Percentiles rank a stretch among this genome's conserved stretches.
These are phyloP conservation scores for Lithosia quadra DNA, from an alignment of 2,888 invertebrate species.

Conservation along the genomic window DNA sequence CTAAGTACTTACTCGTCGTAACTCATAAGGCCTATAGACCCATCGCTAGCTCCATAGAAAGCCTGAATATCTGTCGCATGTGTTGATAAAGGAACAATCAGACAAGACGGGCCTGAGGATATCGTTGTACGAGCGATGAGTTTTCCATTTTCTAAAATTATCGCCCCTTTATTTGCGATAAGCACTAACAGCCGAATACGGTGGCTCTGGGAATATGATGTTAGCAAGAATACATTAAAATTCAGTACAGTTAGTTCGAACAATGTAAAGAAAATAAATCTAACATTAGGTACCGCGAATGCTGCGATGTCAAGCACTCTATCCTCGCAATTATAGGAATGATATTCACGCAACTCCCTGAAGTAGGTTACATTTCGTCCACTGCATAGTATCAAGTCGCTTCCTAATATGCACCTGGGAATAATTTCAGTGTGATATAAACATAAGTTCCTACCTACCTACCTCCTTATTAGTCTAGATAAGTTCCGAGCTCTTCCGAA, in stretches of 20 bases:
- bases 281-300: slow-evolving; percentile 83
- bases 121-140: slow-evolving; percentile 75
- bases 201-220: slow-evolving; percentile 83
- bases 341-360: slow-evolving; percentile 94
- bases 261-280: slow-evolving; percentile 37
- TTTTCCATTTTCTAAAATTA: slow-evolving; percentile 91
- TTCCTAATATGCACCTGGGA: slow-evolving; percentile 93
- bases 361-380: slow-evolving; percentile 95
- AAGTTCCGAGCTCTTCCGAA: too few relatives aligned
- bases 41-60: slow-evolving; percentile 95
- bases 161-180: slow-evolving; percentile 93
- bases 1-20: slow-evolving; percentile 81
- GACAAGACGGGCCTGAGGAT: slow-evolving; percentile 72
- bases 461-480: too few relatives aligned
- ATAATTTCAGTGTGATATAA: not conserved
- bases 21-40: slow-evolving; percentile 92
- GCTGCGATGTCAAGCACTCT: slow-evolving; percentile 93
- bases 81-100: slow-evolving; percentile 65
- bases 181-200: slow-evolving; percentile 91
- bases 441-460: not conserved
- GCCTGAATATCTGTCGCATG: slow-evolving; percentile 87
- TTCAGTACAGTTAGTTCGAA: not conserved
- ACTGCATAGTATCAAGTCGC: slow-evolving; percentile 95
- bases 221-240: slow-evolving; percentile 22
- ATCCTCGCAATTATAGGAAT: slow-evolving; percentile 96